Conservation (phyloP, 2,113 vertebrate genomes). For the Nansenia antarctica region DNA sequence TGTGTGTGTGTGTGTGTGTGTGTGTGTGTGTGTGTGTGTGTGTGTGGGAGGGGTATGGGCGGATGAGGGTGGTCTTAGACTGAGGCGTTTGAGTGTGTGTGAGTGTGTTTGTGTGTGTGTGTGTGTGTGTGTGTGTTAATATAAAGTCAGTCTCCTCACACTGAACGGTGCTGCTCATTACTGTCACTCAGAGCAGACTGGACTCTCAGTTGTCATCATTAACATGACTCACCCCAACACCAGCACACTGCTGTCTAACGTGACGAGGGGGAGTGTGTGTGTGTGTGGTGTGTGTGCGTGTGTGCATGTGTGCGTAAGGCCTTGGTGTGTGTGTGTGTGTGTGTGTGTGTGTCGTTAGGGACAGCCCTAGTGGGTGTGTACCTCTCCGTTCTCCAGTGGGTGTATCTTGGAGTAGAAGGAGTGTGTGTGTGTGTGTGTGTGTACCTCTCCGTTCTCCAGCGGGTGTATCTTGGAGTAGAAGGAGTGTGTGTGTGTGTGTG, state of each 20-base stretch:
- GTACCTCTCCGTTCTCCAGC: no score
- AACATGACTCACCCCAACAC: conserved; percentile 30
- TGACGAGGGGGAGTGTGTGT: not conserved
- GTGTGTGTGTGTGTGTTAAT: conserved; percentile 27
- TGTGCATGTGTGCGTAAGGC: no score
- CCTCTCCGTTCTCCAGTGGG: no score
- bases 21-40: conserved; percentile 15
- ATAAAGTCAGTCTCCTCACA: conserved; percentile 18
- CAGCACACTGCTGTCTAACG: conserved; percentile 16
- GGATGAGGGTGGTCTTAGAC: not conserved
- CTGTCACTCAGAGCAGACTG: conserved; percentile 44
- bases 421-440: no score
- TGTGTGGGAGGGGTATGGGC: not conserved
- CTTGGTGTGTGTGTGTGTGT: conserved; percentile 11
- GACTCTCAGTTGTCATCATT: conserved; percentile 8
- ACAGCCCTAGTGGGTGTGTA: no score
- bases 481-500: not conserved
- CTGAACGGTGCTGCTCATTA: conserved; percentile 53
- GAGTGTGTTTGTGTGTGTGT: conserved; percentile 35
- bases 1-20: not conserved
- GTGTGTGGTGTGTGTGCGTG: not conserved
- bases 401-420: no score
- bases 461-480: no score
- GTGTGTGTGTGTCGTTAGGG: not conserved
- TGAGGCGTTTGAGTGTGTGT: conserved; percentile 32